Percentiles rank a stretch among this genome's conserved stretches.
Conservation (phyloP, 2,113 vertebrate species). For the Cryptomyrus ogoouensis region DNA sequence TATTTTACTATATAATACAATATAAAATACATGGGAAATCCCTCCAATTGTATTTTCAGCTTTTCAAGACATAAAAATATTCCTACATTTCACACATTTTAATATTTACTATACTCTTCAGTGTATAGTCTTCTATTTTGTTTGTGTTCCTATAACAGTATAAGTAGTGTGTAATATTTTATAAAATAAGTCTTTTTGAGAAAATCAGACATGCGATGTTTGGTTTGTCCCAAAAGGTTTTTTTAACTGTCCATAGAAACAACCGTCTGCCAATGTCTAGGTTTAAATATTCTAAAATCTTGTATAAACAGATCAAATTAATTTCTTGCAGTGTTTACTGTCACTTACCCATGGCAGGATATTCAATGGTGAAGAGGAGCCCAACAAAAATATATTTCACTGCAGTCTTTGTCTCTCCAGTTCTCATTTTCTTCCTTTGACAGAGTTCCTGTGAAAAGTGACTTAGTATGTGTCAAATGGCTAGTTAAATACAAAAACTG, state of each 20-base stretch:
- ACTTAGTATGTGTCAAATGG: neutral
- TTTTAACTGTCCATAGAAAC: too few relatives aligned
- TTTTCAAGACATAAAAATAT: neutral
- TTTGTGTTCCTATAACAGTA: neutral
- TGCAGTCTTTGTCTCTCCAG: neutral
- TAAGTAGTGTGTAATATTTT: neutral
- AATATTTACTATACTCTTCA: too few relatives aligned
- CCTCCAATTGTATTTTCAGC: neutral
- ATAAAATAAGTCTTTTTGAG: neutral
- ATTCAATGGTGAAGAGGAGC: neutral
- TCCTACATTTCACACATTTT: neutral
- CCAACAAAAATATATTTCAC: neutral
- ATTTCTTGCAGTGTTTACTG: neutral
- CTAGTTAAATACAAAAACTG: neutral
- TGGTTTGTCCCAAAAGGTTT: too few relatives aligned
- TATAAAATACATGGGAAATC: neutral
- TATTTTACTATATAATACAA: neutral
- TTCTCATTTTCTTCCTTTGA: neutral
- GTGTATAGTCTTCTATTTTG: neutral
- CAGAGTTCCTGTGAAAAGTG: neutral
- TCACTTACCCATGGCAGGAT: neutral
- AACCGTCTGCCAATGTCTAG: too few relatives aligned
- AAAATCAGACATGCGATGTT: too few relatives aligned
- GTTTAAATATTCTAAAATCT: neutral
- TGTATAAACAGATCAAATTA: neutral